Evolutionary conservation across 2,113 vertebrate species (phyloP).

Genomic region (Perca flavescens): DNA sequence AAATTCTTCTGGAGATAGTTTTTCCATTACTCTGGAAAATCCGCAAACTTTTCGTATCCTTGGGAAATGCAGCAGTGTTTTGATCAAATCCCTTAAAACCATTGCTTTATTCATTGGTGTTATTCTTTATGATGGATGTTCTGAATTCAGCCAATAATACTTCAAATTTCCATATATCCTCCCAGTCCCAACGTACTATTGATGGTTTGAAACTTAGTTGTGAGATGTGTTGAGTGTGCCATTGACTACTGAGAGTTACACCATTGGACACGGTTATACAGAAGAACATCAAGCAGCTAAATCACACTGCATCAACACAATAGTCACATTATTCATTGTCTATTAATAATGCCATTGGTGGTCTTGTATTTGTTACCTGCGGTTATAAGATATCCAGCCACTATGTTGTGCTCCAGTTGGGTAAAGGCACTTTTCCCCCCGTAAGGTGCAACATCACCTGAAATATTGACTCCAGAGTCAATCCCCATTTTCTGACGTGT

Average conservation of each 20-base stretch:
- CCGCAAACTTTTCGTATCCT: no score
- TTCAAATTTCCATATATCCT: background rate
- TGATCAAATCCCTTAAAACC: background rate
- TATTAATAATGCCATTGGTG: background rate
- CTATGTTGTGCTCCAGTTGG: conserved; percentile 91
- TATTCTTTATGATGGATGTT: background rate
- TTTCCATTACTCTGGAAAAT: no score
- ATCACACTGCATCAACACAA: background rate
- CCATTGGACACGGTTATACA: background rate
- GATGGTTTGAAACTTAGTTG: background rate
- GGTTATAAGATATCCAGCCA: conserved; percentile 93
- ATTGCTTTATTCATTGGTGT: no score
- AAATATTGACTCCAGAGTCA: conserved; percentile 55
- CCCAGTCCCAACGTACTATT: background rate
- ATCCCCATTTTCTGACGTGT: conserved; percentile 52
- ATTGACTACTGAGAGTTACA: background rate
- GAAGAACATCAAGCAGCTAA: background rate
- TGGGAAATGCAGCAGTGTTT: no score
- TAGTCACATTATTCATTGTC: background rate
- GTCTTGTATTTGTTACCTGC: conserved; percentile 89
- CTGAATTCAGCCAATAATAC: background rate
- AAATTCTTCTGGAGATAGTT: background rate
- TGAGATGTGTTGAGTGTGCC: background rate
- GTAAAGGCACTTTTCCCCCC: conserved; percentile 75
- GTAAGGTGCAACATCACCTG: conserved; percentile 51